phyloP scores from a whole-genome alignment of 2,113 vertebrate species.

The Butorides virescens region DNA sequence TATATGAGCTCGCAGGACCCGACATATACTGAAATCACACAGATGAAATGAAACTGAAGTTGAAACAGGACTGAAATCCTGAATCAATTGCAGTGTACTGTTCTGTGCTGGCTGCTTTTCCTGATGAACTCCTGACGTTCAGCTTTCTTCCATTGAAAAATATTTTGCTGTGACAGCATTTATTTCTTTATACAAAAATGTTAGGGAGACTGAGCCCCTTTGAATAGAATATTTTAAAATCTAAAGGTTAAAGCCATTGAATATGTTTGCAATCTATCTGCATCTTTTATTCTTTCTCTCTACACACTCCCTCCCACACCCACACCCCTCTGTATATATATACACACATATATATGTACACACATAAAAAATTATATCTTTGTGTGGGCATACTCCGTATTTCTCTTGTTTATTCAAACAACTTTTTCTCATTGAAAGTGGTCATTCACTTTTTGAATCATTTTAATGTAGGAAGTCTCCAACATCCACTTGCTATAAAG shows the following conservation, averaged over 20 bases:
- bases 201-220: neutral
- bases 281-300: neutral
- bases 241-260: neutral
- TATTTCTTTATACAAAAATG: neutral
- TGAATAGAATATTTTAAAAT: neutral
- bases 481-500: conserved; percentile 11
- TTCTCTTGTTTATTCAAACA: neutral
- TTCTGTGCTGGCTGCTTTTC: neutral
- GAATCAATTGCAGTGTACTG: neutral
- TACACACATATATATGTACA: neutral
- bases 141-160: neutral
- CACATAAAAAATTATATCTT: neutral
- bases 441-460: neutral
- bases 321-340: no score
- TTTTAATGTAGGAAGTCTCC: conserved; percentile 70
- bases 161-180: neutral
- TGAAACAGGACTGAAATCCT: neutral
- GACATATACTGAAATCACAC: neutral
- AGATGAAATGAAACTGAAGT: neutral
- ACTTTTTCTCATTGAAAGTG: neutral
- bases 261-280: neutral
- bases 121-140: neutral
- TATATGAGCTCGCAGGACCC: neutral
- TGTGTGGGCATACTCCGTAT: neutral
- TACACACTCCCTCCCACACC: no score